Conservation (phyloP, 2,888 invertebrate species). For the Drosophila bunnanda region DNA sequence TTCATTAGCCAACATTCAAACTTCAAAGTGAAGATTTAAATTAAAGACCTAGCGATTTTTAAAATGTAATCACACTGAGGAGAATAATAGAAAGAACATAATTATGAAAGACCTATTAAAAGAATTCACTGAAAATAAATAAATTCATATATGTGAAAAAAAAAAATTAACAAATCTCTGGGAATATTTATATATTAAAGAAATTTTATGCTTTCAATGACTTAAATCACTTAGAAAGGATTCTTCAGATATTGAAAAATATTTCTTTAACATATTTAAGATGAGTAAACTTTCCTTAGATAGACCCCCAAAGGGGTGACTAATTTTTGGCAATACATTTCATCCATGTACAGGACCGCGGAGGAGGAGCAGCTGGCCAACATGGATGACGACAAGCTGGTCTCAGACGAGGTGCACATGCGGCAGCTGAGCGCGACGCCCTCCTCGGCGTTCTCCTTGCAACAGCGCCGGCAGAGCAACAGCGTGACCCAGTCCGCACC, state of each 20-base stretch:
- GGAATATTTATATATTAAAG: no score
- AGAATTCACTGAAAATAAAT: neutral
- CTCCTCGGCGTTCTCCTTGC: constrained; percentile 52
- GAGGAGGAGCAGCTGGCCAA: constrained; percentile 61
- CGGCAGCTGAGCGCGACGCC: constrained; percentile 80
- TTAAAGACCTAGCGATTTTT: constrained; percentile 17
- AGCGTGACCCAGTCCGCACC: constrained; percentile 65
- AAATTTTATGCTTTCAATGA: no score
- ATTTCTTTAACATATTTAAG: neutral
- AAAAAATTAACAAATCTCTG: neutral
- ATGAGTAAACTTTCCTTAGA: neutral
- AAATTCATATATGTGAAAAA: neutral
- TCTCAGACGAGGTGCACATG: constrained; percentile 79
- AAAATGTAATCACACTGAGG: neutral
- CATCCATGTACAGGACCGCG: constrained; percentile 62
- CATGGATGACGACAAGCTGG: constrained; percentile 83
- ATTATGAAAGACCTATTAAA: neutral
- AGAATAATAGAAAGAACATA: neutral
- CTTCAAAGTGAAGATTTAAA: constrained; percentile 64
- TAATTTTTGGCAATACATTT: neutral
- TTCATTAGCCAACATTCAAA: constrained; percentile 46
- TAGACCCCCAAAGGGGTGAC: neutral
- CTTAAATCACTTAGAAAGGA: neutral
- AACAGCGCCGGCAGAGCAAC: constrained; percentile 64
- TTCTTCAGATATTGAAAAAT: neutral